phyloP scores from a whole-genome alignment of 2,113 vertebrate species.

The Noturus placidus region DNA sequence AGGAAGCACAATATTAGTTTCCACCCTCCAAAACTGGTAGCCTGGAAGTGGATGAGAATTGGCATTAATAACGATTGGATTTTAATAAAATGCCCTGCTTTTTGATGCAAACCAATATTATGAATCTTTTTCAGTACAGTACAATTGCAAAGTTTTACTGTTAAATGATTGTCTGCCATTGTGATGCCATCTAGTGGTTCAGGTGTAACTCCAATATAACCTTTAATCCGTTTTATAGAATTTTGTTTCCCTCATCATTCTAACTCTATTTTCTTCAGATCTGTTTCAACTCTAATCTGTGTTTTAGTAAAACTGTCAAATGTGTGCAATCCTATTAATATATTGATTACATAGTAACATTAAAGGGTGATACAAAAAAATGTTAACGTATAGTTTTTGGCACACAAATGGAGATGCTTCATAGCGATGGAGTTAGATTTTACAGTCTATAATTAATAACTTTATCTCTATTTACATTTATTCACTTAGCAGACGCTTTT shows the following conservation, averaged over 20 bases:
- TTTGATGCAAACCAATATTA: neutral
- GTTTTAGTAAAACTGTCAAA: neutral
- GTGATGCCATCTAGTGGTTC: conserved; percentile 25
- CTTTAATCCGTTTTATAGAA: neutral
- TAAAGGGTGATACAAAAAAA: neutral
- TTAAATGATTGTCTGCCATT: neutral
- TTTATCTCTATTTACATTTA: no score
- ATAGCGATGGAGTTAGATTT: neutral
- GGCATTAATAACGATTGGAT: neutral
- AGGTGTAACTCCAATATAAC: neutral
- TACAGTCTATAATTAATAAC: neutral
- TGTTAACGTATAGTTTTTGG: neutral
- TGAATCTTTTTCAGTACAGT: neutral
- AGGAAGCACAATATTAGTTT: neutral
- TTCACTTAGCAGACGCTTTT: no score
- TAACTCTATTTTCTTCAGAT: neutral
- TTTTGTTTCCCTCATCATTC: neutral
- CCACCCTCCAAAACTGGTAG: neutral
- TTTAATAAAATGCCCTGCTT: neutral
- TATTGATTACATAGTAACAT: neutral
- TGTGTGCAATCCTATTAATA: neutral
- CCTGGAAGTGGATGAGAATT: neutral
- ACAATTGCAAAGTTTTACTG: neutral
- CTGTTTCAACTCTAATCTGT: neutral
- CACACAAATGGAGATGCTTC: neutral